Conservation (phyloP, 2,113 vertebrate genomes). For the Mirza zaza region DNA sequence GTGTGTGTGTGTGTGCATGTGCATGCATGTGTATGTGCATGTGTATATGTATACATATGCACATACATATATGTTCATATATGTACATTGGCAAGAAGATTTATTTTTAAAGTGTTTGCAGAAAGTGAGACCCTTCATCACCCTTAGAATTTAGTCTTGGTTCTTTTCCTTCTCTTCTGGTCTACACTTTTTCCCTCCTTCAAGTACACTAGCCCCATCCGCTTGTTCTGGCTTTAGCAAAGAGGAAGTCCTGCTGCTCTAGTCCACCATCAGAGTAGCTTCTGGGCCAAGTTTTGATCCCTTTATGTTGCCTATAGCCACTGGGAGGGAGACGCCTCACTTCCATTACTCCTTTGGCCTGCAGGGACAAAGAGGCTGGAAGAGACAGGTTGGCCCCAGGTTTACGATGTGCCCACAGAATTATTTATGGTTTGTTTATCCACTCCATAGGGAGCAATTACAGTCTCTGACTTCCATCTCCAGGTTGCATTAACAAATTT, state of each 20-base stretch:
- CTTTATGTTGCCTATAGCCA: background rate
- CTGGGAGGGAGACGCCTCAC: background rate
- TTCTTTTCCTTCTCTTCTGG: background rate
- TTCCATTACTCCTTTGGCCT: background rate
- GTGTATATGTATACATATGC: accelerated
- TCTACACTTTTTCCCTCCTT: background rate
- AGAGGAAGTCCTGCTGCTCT: background rate
- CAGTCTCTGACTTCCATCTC: slow-evolving; percentile 56
- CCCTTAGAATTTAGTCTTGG: background rate
- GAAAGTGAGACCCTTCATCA: background rate
- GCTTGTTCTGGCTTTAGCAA: background rate
- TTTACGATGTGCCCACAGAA: slow-evolving; percentile 46
- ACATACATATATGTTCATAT: background rate
- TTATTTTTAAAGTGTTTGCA: background rate
- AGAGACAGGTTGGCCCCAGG: slow-evolving; percentile 35
- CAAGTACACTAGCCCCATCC: background rate
- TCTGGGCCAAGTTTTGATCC: slow-evolving; percentile 39
- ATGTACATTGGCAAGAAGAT: background rate
- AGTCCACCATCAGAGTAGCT: background rate
- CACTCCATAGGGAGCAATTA: slow-evolving; percentile 15
- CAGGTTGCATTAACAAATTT: slow-evolving; percentile 48
- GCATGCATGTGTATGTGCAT: too few species aligned
- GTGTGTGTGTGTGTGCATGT: background rate
- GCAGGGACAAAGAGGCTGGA: slow-evolving; percentile 46
- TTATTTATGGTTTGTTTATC: slow-evolving; percentile 68